These are phyloP conservation scores for Drosophila pandora DNA, from an alignment of 1,140 invertebrate genomes.

Conservation along the genomic window DNA sequence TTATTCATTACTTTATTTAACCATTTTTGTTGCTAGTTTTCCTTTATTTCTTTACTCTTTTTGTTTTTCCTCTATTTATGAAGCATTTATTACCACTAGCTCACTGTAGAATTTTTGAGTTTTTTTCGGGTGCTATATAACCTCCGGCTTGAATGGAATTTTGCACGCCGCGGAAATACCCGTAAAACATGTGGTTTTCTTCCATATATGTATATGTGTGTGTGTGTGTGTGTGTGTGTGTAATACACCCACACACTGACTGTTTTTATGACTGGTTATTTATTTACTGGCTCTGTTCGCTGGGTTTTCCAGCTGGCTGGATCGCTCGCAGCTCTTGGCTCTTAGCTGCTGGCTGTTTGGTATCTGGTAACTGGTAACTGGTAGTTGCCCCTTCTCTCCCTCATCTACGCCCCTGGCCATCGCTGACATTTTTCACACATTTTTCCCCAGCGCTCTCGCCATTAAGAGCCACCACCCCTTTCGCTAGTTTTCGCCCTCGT, in stretches of 20 bases:
- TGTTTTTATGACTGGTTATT: slow-evolving; percentile 79
- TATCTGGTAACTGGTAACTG: not conserved
- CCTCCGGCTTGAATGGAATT: slow-evolving; percentile 59
- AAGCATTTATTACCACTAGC: slow-evolving; percentile 46
- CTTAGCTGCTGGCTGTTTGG: not conserved
- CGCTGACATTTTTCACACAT: slow-evolving; percentile 74
- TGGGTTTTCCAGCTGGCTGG: slow-evolving; percentile 76
- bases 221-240: no score
- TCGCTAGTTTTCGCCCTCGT: slow-evolving; percentile 7
- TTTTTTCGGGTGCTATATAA: slow-evolving; percentile 4
- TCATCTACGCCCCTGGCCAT: slow-evolving; percentile 60
- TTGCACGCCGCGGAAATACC: slow-evolving; percentile 48
- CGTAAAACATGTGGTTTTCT: slow-evolving; percentile 48
- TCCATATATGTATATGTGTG: no score
- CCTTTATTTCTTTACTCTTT: not conserved
- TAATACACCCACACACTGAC: slow-evolving; percentile 18
- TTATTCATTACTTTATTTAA: slow-evolving; percentile 16
- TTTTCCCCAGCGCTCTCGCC: slow-evolving; percentile 36
- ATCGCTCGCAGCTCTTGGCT: slow-evolving; percentile 11
- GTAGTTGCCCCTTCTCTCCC: slow-evolving; percentile 2
- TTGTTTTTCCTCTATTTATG: slow-evolving; percentile 46
- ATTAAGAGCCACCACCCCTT: not conserved
- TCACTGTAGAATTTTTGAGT: not conserved
- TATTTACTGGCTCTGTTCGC: slow-evolving; percentile 71
- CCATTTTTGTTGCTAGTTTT: no score